These are phyloP conservation scores for Eutolmus rufibarbis DNA, from an alignment of 2,888 invertebrate species.

Conservation along the genomic window DNA sequence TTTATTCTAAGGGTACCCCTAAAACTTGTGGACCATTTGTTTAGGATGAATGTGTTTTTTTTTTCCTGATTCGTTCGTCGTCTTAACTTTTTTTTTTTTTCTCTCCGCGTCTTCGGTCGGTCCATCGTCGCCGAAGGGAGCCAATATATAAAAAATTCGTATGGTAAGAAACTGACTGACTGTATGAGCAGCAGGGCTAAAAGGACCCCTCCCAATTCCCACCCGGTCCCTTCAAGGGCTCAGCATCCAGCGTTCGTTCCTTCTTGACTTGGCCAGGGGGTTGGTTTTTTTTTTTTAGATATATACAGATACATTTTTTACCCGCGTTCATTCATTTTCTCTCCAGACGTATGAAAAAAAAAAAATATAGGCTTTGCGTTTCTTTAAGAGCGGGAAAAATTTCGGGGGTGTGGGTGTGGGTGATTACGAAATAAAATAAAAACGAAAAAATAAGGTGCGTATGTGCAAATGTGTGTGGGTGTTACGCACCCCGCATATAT, in stretches of 20 bases:
- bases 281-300: not conserved
- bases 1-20: not conserved
- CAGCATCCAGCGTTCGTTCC: not conserved
- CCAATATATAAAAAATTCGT: not conserved
- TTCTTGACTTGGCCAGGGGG: not conserved
- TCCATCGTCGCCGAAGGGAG: not conserved
- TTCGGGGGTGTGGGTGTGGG: not conserved
- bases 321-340: slow-evolving; percentile 4
- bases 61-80: not conserved
- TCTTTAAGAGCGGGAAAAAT: not conserved
- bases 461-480: not conserved
- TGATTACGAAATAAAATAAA: not conserved
- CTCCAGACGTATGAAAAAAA: slow-evolving; percentile 6
- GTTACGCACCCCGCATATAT: not conserved
- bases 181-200: not conserved
- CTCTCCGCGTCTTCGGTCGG: no score
- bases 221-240: not conserved
- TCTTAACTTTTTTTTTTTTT: no score
- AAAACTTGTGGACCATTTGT: not conserved
- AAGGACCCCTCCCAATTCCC: not conserved
- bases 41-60: not conserved
- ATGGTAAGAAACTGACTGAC: not conserved
- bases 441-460: not conserved
- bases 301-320: not conserved
- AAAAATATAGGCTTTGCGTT: not conserved